Evolutionary conservation across 1,140 invertebrate species (phyloP).

Genomic region (Cyrtorhinus lividipennis): DNA sequence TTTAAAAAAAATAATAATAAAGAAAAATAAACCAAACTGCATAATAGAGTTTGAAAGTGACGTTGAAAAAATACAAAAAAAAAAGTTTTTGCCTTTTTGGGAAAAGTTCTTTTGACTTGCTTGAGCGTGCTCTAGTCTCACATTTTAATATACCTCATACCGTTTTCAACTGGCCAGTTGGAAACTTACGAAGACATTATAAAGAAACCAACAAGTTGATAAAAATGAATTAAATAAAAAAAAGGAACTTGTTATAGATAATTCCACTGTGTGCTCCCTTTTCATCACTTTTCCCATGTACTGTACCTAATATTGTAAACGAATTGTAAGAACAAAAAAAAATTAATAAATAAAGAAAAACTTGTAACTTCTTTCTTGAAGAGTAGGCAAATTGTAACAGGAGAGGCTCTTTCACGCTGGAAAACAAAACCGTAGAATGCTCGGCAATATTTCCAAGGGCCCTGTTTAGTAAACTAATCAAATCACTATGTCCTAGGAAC

Average conservation of each 20-base stretch:
- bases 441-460: background rate
- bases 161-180: no score
- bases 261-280: constrained; percentile 3
- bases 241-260: background rate
- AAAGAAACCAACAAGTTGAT: background rate
- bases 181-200: background rate
- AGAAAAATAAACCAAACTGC: no score
- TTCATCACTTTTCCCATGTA: background rate
- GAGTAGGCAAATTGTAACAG: background rate
- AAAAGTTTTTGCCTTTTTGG: background rate
- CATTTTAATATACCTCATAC: constrained; percentile 4
- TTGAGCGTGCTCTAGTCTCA: constrained; percentile 5
- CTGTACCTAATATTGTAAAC: background rate
- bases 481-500: constrained; percentile 7
- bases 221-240: background rate
- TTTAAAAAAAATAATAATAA: no score
- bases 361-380: background rate
- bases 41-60: no score
- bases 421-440: background rate
- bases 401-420: background rate
- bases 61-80: no score
- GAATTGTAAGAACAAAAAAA: background rate
- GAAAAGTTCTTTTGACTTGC: background rate
- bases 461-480: constrained; percentile 2
- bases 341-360: no score